phyloP scores from a whole-genome alignment of 2,113 vertebrate genomes.

The Notechis scutatus region DNA sequence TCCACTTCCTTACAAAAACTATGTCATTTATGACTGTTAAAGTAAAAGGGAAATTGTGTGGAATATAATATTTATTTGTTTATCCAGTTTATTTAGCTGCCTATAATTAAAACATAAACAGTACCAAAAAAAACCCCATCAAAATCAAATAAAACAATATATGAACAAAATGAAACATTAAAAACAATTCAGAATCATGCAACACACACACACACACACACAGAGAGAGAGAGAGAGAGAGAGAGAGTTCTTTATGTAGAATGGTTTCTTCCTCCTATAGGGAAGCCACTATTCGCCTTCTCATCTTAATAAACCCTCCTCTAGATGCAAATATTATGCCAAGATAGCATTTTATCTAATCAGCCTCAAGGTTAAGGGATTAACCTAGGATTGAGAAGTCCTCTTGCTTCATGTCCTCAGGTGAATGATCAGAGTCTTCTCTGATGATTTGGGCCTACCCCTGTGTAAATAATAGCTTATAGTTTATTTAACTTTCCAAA shows the following conservation, averaged over 20 bases:
- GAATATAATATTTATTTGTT: background rate
- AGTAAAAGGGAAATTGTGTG: background rate
- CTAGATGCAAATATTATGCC: background rate
- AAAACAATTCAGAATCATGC: background rate
- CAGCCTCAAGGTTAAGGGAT: background rate
- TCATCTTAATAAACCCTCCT: background rate
- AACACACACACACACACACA: background rate
- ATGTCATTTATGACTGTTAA: background rate
- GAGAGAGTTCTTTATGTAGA: background rate
- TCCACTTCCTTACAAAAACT: background rate
- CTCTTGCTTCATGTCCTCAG: background rate
- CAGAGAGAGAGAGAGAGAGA: too few relatives aligned
- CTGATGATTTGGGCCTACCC: background rate
- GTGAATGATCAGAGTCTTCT: background rate
- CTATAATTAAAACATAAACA: background rate
- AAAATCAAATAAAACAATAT: background rate
- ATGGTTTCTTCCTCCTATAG: background rate
- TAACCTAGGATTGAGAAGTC: background rate
- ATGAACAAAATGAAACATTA: background rate
- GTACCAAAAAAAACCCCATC: background rate
- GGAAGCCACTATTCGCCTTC: background rate
- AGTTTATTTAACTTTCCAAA: background rate
- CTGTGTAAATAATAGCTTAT: background rate
- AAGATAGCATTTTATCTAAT: background rate
- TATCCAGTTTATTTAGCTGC: background rate